These are phyloP conservation scores for Barnardius zonarius DNA, from an alignment of 2,113 vertebrate species.

Conservation along the genomic window DNA sequence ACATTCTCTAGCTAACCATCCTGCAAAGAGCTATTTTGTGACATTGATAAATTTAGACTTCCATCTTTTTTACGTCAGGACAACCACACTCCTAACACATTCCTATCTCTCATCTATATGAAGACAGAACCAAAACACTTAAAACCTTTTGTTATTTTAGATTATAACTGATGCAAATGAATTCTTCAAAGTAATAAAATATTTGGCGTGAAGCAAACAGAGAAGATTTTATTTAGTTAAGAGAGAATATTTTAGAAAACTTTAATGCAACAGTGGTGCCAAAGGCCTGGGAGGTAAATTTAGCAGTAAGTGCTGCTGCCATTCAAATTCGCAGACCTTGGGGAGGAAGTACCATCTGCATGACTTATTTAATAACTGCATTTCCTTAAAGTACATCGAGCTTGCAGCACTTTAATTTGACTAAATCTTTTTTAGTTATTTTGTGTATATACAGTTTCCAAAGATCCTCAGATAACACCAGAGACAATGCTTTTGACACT, in stretches of 20 bases:
- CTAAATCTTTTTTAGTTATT: neutral
- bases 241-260: neutral
- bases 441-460: neutral
- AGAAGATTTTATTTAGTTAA: neutral
- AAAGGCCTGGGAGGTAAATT: neutral
- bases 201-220: neutral
- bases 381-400: neutral
- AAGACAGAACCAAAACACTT: neutral
- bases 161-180: neutral
- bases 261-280: neutral
- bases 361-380: neutral
- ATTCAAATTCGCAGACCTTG: neutral
- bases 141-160: neutral
- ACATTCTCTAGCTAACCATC: neutral
- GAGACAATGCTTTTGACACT: neutral
- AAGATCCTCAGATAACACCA: neutral
- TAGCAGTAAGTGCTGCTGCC: neutral
- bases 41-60: neutral
- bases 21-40: neutral
- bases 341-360: neutral
- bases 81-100: neutral
- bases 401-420: neutral
- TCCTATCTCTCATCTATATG: neutral
- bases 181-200: neutral
- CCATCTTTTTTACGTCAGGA: neutral